Evolutionary conservation across 2,113 vertebrate genomes (phyloP).

Genomic region (Epinephelus cyanopodus): DNA sequence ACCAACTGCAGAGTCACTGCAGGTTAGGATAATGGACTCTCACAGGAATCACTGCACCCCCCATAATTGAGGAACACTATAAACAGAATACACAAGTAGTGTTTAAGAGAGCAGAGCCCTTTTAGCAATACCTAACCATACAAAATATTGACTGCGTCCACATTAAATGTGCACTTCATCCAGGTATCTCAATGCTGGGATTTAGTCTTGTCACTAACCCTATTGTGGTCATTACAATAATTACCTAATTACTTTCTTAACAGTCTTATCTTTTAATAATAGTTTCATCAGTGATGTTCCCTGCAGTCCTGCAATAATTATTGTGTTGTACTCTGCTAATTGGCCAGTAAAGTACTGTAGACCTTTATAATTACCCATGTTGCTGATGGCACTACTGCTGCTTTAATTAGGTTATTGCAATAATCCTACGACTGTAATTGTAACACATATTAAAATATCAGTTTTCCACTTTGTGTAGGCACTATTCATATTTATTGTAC

Average conservation of each 20-base stretch:
- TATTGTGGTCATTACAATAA: neutral
- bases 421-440: neutral
- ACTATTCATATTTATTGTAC: neutral
- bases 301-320: neutral
- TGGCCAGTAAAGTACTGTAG: neutral
- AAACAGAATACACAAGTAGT: slow-evolving; percentile 2
- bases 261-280: neutral
- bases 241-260: slow-evolving; percentile 2
- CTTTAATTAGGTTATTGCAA: neutral
- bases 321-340: slow-evolving; percentile 1
- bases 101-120: neutral
- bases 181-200: neutral
- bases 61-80: slow-evolving; percentile 6
- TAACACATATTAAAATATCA: neutral
- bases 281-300: neutral
- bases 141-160: slow-evolving; percentile 4
- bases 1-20: slow-evolving; percentile 9
- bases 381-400: neutral
- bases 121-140: neutral
- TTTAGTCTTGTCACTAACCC: neutral
- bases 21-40: slow-evolving; percentile 30
- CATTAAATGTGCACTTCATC: slow-evolving; percentile 15
- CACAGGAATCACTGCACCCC: neutral
- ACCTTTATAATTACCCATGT: neutral
- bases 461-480: neutral